These are phyloP conservation scores for Lumbricus terrestris DNA, from an alignment of 2,888 invertebrate species.

Conservation along the genomic window DNA sequence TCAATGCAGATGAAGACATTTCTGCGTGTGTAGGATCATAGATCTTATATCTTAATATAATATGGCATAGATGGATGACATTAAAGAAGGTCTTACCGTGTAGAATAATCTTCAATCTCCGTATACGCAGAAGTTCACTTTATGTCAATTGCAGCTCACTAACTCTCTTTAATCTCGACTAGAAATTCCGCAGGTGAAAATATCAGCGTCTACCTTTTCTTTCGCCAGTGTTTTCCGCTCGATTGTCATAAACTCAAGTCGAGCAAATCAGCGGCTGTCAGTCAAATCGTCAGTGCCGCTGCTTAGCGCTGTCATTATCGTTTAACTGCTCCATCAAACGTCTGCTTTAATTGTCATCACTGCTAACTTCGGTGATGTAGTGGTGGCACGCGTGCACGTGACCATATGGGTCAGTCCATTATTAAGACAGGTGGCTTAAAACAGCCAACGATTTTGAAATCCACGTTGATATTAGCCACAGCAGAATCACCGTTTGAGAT, in stretches of 20 bases:
- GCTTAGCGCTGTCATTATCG: slow-evolving; percentile 3
- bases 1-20: too few species aligned
- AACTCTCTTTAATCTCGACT: not conserved
- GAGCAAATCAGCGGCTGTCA: not conserved
- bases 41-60: too few species aligned
- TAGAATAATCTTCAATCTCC: slow-evolving; percentile 3
- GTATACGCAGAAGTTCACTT: not conserved
- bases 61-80: not conserved
- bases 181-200: not conserved
- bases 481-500: not conserved
- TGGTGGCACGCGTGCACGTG: not conserved
- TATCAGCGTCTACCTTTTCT: not conserved
- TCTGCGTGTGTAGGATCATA: too few species aligned
- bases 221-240: not conserved
- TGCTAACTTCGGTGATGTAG: not conserved
- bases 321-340: not conserved
- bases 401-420: not conserved
- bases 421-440: not conserved
- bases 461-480: not conserved
- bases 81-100: not conserved
- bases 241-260: not conserved
- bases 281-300: not conserved
- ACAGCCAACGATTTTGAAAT: not conserved
- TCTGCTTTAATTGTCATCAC: not conserved
- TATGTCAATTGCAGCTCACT: not conserved